These are phyloP conservation scores for Gobiocypris rarus DNA, from an alignment of 2,113 vertebrate species.

Conservation along the genomic window DNA sequence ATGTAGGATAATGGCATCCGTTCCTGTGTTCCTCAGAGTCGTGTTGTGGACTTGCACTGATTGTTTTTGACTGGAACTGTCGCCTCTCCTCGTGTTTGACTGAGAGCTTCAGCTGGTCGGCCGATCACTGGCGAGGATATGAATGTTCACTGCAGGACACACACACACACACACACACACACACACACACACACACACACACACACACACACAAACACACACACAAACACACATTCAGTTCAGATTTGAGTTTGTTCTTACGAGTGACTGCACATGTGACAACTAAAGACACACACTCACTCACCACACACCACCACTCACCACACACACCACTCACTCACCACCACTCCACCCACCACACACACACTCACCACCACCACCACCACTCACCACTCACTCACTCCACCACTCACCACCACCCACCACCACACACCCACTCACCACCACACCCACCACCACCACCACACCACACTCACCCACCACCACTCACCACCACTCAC, in stretches of 20 bases:
- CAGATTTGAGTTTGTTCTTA: background rate
- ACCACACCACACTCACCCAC: too few species aligned
- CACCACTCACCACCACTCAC: too few species aligned
- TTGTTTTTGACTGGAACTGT: constrained; percentile 18
- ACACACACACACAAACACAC: background rate
- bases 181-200: background rate
- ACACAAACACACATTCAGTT: background rate
- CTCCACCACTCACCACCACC: too few species aligned
- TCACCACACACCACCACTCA: too few species aligned
- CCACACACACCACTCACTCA: too few species aligned
- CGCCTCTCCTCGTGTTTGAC: background rate
- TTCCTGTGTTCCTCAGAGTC: too few species aligned
- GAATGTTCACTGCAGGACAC: background rate
- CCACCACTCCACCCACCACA: too few species aligned
- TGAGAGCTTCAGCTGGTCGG: background rate
- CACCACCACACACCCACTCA: too few species aligned
- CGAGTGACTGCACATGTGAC: background rate
- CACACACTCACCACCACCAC: too few species aligned
- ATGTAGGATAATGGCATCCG: too few species aligned
- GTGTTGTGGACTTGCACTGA: background rate
- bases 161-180: constrained; percentile 11
- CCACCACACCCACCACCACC: too few species aligned
- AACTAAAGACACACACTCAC: background rate
- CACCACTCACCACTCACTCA: too few species aligned
- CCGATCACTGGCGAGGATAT: background rate